Percentiles rank a stretch among this genome's conserved stretches.
These are phyloP conservation scores for Leuciscus waleckii DNA, from an alignment of 2,797 vertebrate species.

Conservation along the genomic window DNA sequence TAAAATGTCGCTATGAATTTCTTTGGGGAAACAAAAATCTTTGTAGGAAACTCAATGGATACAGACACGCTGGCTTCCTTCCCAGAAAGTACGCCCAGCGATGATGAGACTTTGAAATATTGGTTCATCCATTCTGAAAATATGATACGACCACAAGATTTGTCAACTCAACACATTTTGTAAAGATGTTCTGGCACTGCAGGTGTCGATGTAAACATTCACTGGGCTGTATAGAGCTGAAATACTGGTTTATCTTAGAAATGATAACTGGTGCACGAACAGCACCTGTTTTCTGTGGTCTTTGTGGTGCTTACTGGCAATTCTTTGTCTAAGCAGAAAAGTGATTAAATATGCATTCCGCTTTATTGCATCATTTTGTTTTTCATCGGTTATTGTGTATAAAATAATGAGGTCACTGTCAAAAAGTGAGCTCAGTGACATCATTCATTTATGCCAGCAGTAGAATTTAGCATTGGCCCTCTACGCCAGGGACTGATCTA, in stretches of 20 bases:
- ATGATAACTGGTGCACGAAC: not conserved
- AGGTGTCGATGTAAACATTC: not conserved
- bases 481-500: not conserved
- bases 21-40: not conserved
- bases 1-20: slow-evolving; percentile 32
- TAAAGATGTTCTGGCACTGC: not conserved
- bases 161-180: not conserved
- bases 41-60: not conserved
- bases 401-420: slow-evolving; percentile 8
- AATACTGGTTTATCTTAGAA: not conserved
- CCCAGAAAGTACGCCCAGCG: not conserved
- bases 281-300: not conserved
- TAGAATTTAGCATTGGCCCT: slow-evolving; percentile 16
- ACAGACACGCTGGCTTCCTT: not conserved
- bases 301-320: not conserved
- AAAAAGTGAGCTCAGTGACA: not conserved
- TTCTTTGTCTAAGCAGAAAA: not conserved
- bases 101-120: slow-evolving; percentile 24
- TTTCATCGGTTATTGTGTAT: not conserved
- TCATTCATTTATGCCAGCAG: not conserved
- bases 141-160: not conserved
- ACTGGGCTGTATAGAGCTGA: not conserved
- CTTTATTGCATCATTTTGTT: not conserved
- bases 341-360: not conserved
- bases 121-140: slow-evolving; percentile 2